Conservation (phyloP, 2,888 invertebrate genomes). For the Branchellion lobata region DNA sequence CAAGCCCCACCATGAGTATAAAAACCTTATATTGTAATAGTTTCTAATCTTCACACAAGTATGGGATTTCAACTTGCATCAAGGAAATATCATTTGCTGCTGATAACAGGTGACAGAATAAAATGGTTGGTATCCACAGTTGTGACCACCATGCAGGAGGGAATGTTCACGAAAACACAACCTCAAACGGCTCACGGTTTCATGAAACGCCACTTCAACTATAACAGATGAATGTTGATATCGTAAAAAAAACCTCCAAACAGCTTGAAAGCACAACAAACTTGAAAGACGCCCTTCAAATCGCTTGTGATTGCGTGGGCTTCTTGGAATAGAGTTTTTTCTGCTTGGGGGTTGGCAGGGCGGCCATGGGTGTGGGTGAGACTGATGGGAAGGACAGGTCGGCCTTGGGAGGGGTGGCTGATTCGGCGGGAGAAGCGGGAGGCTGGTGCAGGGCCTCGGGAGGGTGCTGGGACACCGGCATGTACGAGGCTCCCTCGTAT, state of each 20-base stretch:
- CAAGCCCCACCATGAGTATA: too few relatives aligned
- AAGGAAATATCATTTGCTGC: too few relatives aligned
- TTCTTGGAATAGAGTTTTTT: slow-evolving; percentile 43
- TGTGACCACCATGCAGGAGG: too few relatives aligned
- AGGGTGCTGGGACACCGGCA: neutral
- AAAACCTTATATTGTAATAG: too few relatives aligned
- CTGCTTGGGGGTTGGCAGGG: slow-evolving; percentile 35
- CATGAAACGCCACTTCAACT: too few relatives aligned
- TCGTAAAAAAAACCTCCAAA: neutral
- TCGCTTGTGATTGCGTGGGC: slow-evolving; percentile 4
- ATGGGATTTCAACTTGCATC: too few relatives aligned
- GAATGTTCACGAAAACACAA: too few relatives aligned
- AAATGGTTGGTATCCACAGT: too few relatives aligned
- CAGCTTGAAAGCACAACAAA: neutral
- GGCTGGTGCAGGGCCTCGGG: neutral
- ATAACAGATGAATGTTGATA: too few relatives aligned
- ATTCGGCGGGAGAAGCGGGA: slow-evolving; percentile 16
- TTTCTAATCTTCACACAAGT: too few relatives aligned
- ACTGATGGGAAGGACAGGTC: neutral
- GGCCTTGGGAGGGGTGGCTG: slow-evolving; percentile 34
- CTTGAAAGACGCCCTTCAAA: neutral
- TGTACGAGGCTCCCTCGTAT: slow-evolving; percentile 21
- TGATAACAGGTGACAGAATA: too few relatives aligned
- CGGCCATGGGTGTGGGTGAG: neutral
- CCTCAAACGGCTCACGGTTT: too few relatives aligned